Evolutionary conservation across 2,888 invertebrate species (phyloP).

Genomic region (Hesperia comma): DNA sequence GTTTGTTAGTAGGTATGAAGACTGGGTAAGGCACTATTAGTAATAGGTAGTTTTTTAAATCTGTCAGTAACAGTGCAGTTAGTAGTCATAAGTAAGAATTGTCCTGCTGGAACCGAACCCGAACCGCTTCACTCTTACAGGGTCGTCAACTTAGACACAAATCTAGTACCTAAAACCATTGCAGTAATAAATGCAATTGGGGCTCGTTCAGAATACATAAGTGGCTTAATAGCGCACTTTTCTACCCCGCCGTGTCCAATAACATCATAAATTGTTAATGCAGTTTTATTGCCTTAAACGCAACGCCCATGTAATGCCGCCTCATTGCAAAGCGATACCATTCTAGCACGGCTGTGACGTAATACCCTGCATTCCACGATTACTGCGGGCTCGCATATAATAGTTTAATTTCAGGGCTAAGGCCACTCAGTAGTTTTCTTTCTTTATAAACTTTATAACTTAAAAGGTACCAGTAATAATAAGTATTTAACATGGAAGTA

Average conservation of each 20-base stretch:
- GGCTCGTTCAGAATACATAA: constrained; percentile 29
- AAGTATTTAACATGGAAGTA: too few species aligned
- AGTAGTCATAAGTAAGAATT: too few species aligned
- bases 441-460: too few species aligned
- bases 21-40: too few species aligned
- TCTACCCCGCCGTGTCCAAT: constrained; percentile 41
- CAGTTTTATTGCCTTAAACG: constrained; percentile 44
- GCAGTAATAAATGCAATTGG: constrained; percentile 27
- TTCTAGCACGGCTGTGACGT: constrained; percentile 25
- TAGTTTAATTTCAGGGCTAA: constrained; percentile 11
- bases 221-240: constrained; percentile 36
- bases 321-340: constrained; percentile 19
- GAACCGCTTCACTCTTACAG: too few species aligned
- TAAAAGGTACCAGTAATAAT: too few species aligned
- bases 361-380: constrained; percentile 16
- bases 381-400: constrained; percentile 7
- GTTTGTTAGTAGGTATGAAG: too few species aligned
- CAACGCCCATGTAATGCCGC: constrained; percentile 33
- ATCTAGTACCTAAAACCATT: constrained; percentile 11
- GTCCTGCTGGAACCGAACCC: too few species aligned
- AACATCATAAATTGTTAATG: constrained; percentile 47
- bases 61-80: too few species aligned
- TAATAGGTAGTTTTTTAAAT: too few species aligned
- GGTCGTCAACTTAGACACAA: not conserved
- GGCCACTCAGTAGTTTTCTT: not conserved